Evolutionary conservation across 2,888 invertebrate genomes (phyloP), one percentile per base, ranked within the genome.

Genomic region (Trichopoda pennipes): DNA sequence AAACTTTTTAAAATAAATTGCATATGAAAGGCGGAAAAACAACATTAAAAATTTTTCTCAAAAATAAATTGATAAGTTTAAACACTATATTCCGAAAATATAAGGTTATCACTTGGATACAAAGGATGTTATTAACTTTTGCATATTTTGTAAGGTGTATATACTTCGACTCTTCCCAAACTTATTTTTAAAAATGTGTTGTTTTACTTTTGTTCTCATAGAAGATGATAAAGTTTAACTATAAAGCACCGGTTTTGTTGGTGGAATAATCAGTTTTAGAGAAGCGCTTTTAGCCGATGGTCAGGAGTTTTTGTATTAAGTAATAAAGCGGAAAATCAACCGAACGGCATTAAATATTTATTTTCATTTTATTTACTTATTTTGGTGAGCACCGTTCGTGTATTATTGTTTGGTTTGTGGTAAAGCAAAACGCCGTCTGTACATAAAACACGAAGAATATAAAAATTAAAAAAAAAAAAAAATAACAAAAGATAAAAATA

Each of bases 241-340:
- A 72, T 66, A 73, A 68, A 68, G 53, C 61, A 55, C 63, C 70
- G 77, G 63, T 70, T 63, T 77, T 28, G 60, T 60, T 60, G 53
- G 23, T n/a, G 38, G 19, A 28, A 55, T 10, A 73, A 19, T 74
- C 68, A 80, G 79, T 80, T 61, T 28, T 14, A 42, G 47, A 55
- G 47, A 68, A 74, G 35, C 68, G 68, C 73, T 80, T 74, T 80
- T 38, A n/a, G 49, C 74, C 38, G 44, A n/a, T 47, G 61, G 79
- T 68, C 44, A 73, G 74, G 28, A 73, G 73, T 68, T 68, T 49
- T 61, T 69, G 47, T 38, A 47, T 49, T 17, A 14, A 28, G 8
- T 38, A 49, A 8, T 17, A 23, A 47, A 38, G 56, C 70, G 70
- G 49, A 49, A 49, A 63, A 53, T 23, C 28, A 55, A 35, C 16